These are phyloP conservation scores for Gortyna flavago DNA, from an alignment of 2,888 invertebrate genomes.

Conservation along the genomic window DNA sequence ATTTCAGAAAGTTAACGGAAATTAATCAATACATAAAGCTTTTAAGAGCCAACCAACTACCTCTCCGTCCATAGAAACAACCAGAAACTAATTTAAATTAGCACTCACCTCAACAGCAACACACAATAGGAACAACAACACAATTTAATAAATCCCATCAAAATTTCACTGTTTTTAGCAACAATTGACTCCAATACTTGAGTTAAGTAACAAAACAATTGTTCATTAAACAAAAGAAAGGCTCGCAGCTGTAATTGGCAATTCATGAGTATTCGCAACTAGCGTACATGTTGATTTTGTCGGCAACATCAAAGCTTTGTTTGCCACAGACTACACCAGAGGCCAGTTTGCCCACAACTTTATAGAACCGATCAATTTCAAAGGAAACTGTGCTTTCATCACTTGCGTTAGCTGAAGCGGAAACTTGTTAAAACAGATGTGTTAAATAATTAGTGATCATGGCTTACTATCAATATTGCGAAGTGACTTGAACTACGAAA, in stretches of 20 bases:
- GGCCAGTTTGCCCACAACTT: slow-evolving; percentile 56
- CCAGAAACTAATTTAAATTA: slow-evolving; percentile 56
- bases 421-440: slow-evolving; percentile 11
- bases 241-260: slow-evolving; percentile 54
- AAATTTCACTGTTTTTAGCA: slow-evolving; percentile 31
- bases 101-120: slow-evolving; percentile 35
- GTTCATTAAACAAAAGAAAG: slow-evolving; percentile 57
- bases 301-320: slow-evolving; percentile 64
- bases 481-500: neutral
- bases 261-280: slow-evolving; percentile 58
- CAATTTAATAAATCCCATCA: slow-evolving; percentile 32
- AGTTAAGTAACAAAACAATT: slow-evolving; percentile 50
- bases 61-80: slow-evolving; percentile 14
- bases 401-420: slow-evolving; percentile 29
- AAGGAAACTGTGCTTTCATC: slow-evolving; percentile 49
- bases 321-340: slow-evolving; percentile 34
- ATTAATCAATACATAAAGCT: slow-evolving; percentile 42
- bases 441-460: slow-evolving; percentile 2
- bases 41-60: slow-evolving; percentile 13
- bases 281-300: slow-evolving; percentile 60
- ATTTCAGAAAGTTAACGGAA: slow-evolving; percentile 19
- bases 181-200: slow-evolving; percentile 54
- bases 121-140: slow-evolving; percentile 37
- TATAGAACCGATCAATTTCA: slow-evolving; percentile 60
- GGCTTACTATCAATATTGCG: neutral